phyloP scores from a whole-genome alignment of 2,797 vertebrate genomes.

The Vultur gryphus region DNA sequence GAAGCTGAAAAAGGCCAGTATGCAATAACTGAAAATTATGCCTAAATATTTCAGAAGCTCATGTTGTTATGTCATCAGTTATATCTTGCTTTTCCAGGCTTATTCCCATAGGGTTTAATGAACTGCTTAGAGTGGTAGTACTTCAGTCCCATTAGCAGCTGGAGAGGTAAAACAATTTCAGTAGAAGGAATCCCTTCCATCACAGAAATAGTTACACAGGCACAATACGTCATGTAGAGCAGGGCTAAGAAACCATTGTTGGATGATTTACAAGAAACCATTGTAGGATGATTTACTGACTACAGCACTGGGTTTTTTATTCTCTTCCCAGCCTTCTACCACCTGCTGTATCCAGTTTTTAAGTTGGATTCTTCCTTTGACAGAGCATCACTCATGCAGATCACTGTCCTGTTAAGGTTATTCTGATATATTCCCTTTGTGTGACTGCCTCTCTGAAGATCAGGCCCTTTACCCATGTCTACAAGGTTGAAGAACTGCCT shows the following conservation, averaged over 20 bases:
- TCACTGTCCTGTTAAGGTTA: slow-evolving; percentile 33
- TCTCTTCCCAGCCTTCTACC: slow-evolving; percentile 9
- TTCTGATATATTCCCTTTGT: slow-evolving; percentile 36
- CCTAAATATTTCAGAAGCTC: slow-evolving; percentile 55
- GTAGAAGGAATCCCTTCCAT: slow-evolving; percentile 39
- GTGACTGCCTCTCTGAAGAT: slow-evolving; percentile 24
- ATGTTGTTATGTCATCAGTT: slow-evolving; percentile 42
- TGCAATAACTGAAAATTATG: slow-evolving; percentile 32
- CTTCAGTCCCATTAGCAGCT: slow-evolving; percentile 42
- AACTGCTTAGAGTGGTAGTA: not conserved
- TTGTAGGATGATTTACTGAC: slow-evolving; percentile 36
- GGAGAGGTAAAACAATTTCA: slow-evolving; percentile 19
- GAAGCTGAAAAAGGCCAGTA: slow-evolving; percentile 7
- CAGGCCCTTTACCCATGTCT: slow-evolving; percentile 9
- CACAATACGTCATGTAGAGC: not conserved
- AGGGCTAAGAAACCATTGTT: slow-evolving; percentile 7
- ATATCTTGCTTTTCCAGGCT: slow-evolving; percentile 16
- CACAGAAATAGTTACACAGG: slow-evolving; percentile 17
- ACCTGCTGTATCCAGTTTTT: slow-evolving; percentile 40
- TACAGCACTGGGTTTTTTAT: not conserved
- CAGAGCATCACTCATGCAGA: slow-evolving; percentile 42
- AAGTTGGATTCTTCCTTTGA: not conserved
- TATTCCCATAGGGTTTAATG: slow-evolving; percentile 28
- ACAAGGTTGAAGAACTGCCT: not conserved
- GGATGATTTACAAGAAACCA: slow-evolving; percentile 41